A percentile compares a stretch with the other conserved stretches of the same genome.
These are phyloP conservation scores for Myotis yumanensis DNA, from an alignment of 2,113 vertebrate species.

Conservation along the genomic window DNA sequence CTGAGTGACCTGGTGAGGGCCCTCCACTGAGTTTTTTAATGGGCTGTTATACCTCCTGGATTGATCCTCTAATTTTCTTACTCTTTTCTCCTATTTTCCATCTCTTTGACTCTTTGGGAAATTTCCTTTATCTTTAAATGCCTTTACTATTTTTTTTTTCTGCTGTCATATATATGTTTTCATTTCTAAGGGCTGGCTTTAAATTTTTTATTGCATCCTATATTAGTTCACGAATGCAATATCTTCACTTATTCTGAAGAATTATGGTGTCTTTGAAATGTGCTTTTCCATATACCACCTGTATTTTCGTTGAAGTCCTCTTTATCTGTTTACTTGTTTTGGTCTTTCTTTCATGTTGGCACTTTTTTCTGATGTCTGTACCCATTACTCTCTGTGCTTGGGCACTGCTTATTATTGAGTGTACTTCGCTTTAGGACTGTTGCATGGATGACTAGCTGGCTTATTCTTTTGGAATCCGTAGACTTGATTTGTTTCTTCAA, in stretches of 20 bases:
- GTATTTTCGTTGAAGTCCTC: not conserved
- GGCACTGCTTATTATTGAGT: not conserved
- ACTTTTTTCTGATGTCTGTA: not conserved
- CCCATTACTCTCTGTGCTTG: not conserved
- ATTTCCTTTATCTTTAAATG: not conserved
- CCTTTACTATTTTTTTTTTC: conserved; percentile 8
- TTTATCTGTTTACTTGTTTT: not conserved
- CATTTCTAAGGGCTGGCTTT: not conserved
- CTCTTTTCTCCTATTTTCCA: not conserved
- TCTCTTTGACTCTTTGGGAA: conserved; percentile 24
- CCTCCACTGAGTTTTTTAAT: not conserved
- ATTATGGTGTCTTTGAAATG: not conserved
- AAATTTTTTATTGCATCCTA: not conserved
- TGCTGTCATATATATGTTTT: not conserved
- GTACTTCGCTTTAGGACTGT: not conserved
- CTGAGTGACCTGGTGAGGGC: not conserved
- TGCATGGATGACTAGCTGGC: not conserved
- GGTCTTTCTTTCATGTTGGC: not conserved
- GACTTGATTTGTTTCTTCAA: not conserved
- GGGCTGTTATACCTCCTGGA: not conserved
- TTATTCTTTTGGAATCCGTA: not conserved
- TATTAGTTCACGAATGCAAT: not conserved
- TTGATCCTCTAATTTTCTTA: not conserved
- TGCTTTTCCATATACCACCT: not conserved
- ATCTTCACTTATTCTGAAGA: conserved; percentile 10